phyloP scores from a whole-genome alignment of 2,888 invertebrate genomes.

The Antitype chi region DNA sequence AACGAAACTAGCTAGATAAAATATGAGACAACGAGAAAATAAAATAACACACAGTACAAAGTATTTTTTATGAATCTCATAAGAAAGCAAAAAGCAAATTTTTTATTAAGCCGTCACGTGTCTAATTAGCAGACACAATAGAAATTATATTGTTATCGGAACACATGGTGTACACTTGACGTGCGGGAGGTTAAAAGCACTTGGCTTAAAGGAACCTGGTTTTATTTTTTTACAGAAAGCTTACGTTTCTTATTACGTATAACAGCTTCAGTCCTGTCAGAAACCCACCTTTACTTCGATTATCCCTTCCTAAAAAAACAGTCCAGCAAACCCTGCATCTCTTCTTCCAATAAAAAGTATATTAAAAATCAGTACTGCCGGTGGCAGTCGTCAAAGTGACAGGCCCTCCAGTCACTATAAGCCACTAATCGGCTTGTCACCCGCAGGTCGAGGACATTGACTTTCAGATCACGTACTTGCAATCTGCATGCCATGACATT shows the following conservation, averaged over 20 bases:
- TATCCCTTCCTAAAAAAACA: slow-evolving; percentile 42
- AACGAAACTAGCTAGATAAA: not conserved
- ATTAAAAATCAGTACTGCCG: slow-evolving; percentile 57
- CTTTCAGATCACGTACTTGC: slow-evolving; percentile 87
- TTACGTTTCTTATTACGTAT: not conserved
- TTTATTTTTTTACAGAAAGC: not conserved
- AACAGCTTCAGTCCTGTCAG: not conserved
- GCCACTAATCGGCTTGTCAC: slow-evolving; percentile 87
- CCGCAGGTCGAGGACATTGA: slow-evolving; percentile 80
- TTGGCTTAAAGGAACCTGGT: not conserved
- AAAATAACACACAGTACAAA: not conserved
- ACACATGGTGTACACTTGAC: no score
- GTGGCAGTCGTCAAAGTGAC: slow-evolving; percentile 66
- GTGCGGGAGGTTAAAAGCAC: no score
- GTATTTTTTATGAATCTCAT: not conserved
- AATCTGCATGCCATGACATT: slow-evolving; percentile 84
- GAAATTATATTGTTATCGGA: no score
- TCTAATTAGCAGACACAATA: no score
- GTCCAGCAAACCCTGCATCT: slow-evolving; percentile 13
- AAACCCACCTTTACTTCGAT: slow-evolving; percentile 10
- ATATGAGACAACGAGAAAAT: not conserved
- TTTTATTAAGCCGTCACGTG: no score
- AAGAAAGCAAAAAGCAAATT: not conserved
- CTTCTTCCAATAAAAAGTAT: slow-evolving; percentile 54
- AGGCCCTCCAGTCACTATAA: slow-evolving; percentile 69